Evolutionary conservation across 2,113 vertebrate genomes (phyloP).

Genomic region (Verasper variegatus): DNA sequence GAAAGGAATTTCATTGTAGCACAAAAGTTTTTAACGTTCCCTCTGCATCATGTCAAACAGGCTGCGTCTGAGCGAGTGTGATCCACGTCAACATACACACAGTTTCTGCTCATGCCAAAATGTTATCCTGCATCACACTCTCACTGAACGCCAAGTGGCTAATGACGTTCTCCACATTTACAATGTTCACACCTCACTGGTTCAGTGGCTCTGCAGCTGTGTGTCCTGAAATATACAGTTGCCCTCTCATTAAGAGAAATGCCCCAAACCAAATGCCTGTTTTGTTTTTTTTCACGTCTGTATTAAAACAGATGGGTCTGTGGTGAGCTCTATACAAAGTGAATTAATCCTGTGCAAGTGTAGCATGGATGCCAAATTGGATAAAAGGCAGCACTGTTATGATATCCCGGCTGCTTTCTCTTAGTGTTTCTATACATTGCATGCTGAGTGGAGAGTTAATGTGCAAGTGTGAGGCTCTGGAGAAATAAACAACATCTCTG

Average conservation of each 20-base stretch:
- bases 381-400: background rate
- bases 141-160: conserved; percentile 36
- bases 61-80: background rate
- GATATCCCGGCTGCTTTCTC: background rate
- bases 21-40: background rate
- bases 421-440: background rate
- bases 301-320: conserved; percentile 32
- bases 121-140: conserved; percentile 22
- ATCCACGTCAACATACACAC: background rate
- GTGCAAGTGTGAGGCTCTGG: background rate
- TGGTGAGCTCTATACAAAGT: conserved; percentile 27
- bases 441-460: background rate
- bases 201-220: conserved; percentile 67
- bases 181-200: conserved; percentile 45
- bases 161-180: conserved; percentile 62
- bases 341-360: background rate
- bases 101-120: conserved; percentile 7
- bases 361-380: conserved; percentile 1
- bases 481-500: background rate
- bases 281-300: conserved; percentile 26
- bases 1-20: background rate
- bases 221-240: conserved; percentile 54
- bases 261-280: conserved; percentile 27
- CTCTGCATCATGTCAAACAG: background rate
- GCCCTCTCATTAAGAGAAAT: conserved; percentile 56